These are phyloP conservation scores for Pheosia gnoma DNA, from an alignment of 2,888 invertebrate species.

Conservation along the genomic window DNA sequence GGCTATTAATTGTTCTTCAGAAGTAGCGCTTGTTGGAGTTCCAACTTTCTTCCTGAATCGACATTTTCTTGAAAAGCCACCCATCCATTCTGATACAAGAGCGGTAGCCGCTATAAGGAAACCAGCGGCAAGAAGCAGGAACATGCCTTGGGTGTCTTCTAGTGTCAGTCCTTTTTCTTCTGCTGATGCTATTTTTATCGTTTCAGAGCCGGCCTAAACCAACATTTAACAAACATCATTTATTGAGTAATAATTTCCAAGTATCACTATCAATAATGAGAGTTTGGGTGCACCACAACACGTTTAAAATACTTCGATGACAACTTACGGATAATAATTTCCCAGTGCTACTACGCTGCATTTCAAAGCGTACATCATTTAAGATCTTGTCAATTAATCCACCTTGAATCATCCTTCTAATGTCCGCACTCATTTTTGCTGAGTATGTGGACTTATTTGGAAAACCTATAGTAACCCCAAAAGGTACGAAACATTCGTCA, in stretches of 20 bases:
- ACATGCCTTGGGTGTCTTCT: constrained; percentile 93
- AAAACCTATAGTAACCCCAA: constrained; percentile 86
- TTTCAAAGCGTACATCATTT: constrained; percentile 89
- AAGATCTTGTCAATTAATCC: constrained; percentile 87
- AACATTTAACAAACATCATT: not conserved
- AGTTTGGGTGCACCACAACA: too few relatives aligned
- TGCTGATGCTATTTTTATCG: constrained; percentile 70
- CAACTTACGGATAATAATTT: constrained; percentile 85
- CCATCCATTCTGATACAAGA: constrained; percentile 88
- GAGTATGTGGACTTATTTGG: constrained; percentile 87
- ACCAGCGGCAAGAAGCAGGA: constrained; percentile 88
- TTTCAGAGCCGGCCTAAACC: constrained; percentile 63
- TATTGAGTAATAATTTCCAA: too few relatives aligned
- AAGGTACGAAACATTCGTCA: constrained; percentile 89
- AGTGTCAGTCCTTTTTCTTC: constrained; percentile 90
- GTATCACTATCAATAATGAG: too few relatives aligned
- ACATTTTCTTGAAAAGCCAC: constrained; percentile 87
- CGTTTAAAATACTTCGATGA: too few relatives aligned
- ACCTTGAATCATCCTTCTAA: constrained; percentile 86
- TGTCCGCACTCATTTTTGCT: constrained; percentile 84
- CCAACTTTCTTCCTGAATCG: constrained; percentile 51
- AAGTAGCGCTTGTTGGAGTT: constrained; percentile 36
- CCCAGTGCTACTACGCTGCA: constrained; percentile 86
- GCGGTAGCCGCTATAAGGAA: constrained; percentile 86
- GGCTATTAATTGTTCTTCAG: constrained; percentile 50